Evolutionary conservation across 2,113 vertebrate species (phyloP).

Genomic region (Pheucticus melanocephalus): DNA sequence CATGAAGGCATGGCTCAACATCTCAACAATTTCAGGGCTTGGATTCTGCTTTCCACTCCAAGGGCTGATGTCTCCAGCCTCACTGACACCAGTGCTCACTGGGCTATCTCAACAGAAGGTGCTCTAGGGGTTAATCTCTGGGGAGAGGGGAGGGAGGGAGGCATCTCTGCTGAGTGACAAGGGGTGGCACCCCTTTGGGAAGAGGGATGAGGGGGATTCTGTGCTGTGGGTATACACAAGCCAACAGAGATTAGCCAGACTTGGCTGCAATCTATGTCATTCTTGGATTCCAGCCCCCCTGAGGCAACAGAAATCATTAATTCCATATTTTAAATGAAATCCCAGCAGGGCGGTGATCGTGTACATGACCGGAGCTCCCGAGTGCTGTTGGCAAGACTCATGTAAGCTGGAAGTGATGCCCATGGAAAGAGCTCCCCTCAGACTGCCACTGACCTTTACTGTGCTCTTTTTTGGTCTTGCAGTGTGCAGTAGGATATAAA

Average conservation of each 20-base stretch:
- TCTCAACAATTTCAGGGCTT: accelerated
- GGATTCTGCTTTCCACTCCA: not conserved
- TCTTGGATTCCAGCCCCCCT: not conserved
- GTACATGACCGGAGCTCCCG: accelerated
- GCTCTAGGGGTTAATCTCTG: accelerated
- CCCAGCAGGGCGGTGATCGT: not conserved
- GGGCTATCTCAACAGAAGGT: accelerated
- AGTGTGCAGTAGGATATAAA: not conserved
- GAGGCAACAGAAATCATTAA: not conserved
- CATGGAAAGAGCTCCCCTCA: not conserved
- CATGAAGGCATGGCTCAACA: accelerated
- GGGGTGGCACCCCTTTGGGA: not conserved
- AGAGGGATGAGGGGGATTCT: not conserved
- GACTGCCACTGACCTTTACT: not conserved
- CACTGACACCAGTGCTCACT: accelerated
- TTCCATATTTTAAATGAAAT: not conserved
- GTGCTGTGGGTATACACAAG: not conserved
- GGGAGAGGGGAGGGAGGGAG: not conserved
- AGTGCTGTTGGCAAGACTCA: not conserved
- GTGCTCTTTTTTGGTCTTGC: not conserved
- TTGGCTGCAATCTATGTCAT: not conserved
- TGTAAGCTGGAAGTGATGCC: accelerated
- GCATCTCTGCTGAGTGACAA: not conserved
- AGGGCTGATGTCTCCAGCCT: not conserved
- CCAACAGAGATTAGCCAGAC: accelerated